Base-by-base conservation (phyloP, 2,888 invertebrate species). In the Sericinus montela region DNA sequence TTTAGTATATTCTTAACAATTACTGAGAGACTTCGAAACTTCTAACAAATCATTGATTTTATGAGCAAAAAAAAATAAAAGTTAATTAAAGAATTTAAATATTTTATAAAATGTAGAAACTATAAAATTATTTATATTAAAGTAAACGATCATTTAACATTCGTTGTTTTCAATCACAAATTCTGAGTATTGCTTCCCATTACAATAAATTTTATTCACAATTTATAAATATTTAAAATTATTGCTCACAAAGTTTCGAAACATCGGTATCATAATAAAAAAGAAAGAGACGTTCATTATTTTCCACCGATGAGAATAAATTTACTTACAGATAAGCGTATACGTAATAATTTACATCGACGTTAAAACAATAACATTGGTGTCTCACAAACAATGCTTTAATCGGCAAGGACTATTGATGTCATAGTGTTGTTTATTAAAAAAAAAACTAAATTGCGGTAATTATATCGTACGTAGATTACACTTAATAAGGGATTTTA, bases 321-420 rank as follows among this genome's bases (percentile, higher is more conserved):
- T 49, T 34, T 49, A 19, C 13, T 41, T 8, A 30, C 29, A 45
- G 45, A 50, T 45, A 49, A 39, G 44, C 43, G 14, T 45, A 44
- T 28, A 29, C n/a, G 35, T 29, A 36, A 36, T 15, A 43, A 41
- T 40, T 50, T 11, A 25, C 39, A 16, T 14, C 25, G 16, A 29
- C 1, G 19, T 9, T 10, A 35, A 45, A 40, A 11, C 40, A 34
- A 39, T 49, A 36, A 45, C 19, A 13, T 34, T 4, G 11, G n/a
- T n/a, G 7, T 39, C 2, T 13, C 25, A 28, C 15, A 42, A 42
- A 6, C 19, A 10, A 25, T 25, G 25, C 8, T 25, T 36, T 49
- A 28, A n/a, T 40, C 36, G 38, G 34, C 38, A 30, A 48, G 35
- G 45, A 39, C 19, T 9, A 19, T 29, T 30, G n/a, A 8, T 25